Base-by-base conservation (phyloP, 2,888 invertebrate species). In the Eremobia ochroleuca region DNA sequence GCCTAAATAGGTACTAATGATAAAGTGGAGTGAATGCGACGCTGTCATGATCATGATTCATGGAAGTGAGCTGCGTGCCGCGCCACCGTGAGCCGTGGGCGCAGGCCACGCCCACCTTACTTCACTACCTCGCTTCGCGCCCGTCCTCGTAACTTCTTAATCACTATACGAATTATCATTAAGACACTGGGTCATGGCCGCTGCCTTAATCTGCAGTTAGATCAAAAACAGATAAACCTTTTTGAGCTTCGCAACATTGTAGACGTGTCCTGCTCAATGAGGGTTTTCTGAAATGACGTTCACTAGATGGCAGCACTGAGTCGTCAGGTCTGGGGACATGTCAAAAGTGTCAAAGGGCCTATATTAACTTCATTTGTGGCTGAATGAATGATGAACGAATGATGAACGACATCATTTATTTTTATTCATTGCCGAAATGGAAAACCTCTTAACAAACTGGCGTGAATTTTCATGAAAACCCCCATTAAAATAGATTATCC, bases 101-200 rank as follows among this genome's bases (percentile, higher is more conserved):
- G 72, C 68, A 62, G 9, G 72, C 70, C 86, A 81, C 90, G 78
- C 88, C 88, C 84, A 61, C 65, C 58, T 83, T 52, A 70, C 75
- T 71, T 66, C 71, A 77, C 70, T 25, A 73, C 79, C 73, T 49
- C 64, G 34, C 71, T 69, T 76, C 67, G 40, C 71, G 34, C 73
- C 66, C 73, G 74, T 62, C 78, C 71, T 73, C 77, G 73, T 81
- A 87, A 81, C 79, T 76, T 82, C 77, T 81, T 86, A 90, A 89
- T 89, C 86, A 84, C 86, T 77, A 73, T 79, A 86, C 77, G 72
- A 89, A 90, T 88, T 86, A 88, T 84, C 83, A 66, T 83, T 85
- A 84, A 85, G 81, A 82, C 82, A 83, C 79, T 83, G 77, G 89
- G 90, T 85, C 90, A 91, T 84, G 87, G 87, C 69, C 81, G 59